These are phyloP conservation scores for Drosophila mojavensis DNA, from an alignment of 1,140 invertebrate species.

Conservation along the genomic window DNA sequence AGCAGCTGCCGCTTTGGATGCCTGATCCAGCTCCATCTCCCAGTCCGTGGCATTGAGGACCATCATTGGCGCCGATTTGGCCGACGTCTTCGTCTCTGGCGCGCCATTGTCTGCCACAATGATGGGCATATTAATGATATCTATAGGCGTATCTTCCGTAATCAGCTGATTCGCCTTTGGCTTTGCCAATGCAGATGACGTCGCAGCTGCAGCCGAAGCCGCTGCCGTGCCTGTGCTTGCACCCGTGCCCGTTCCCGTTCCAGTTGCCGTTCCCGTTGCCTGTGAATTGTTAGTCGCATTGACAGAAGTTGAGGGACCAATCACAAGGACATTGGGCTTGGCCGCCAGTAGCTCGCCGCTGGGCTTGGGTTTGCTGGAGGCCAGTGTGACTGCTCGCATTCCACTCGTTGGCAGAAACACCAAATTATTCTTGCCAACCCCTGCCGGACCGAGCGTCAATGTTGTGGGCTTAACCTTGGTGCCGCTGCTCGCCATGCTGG, in stretches of 20 bases:
- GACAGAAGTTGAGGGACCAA: slow-evolving; percentile 48
- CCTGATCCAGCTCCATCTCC: slow-evolving; percentile 86
- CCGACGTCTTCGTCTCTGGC: slow-evolving; percentile 21
- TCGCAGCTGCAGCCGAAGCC: slow-evolving; percentile 3
- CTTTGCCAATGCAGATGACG: slow-evolving; percentile 35
- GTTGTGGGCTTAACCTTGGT: slow-evolving; percentile 58
- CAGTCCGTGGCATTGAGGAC: slow-evolving; percentile 85
- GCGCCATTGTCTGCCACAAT: slow-evolving; percentile 74
- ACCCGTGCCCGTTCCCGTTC: not conserved
- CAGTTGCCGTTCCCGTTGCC: slow-evolving; percentile 8
- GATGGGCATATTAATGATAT: slow-evolving; percentile 82
- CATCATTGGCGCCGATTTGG: slow-evolving; percentile 48
- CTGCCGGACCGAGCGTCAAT: slow-evolving; percentile 53
- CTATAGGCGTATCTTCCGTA: slow-evolving; percentile 86
- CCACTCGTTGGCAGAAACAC: slow-evolving; percentile 65
- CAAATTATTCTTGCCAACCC: slow-evolving; percentile 70
- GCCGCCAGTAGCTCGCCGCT: slow-evolving; percentile 33
- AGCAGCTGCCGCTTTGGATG: slow-evolving; percentile 77
- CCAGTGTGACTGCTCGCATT: slow-evolving; percentile 63
- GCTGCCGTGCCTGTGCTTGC: not conserved
- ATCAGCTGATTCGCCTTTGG: slow-evolving; percentile 80
- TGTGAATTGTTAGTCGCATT: slow-evolving; percentile 21
- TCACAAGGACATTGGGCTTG: slow-evolving; percentile 67
- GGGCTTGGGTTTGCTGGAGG: slow-evolving; percentile 57
- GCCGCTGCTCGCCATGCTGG: slow-evolving; percentile 16